Evolutionary conservation across 2,113 vertebrate species (phyloP).

Genomic region (Eptesicus fuscus): DNA sequence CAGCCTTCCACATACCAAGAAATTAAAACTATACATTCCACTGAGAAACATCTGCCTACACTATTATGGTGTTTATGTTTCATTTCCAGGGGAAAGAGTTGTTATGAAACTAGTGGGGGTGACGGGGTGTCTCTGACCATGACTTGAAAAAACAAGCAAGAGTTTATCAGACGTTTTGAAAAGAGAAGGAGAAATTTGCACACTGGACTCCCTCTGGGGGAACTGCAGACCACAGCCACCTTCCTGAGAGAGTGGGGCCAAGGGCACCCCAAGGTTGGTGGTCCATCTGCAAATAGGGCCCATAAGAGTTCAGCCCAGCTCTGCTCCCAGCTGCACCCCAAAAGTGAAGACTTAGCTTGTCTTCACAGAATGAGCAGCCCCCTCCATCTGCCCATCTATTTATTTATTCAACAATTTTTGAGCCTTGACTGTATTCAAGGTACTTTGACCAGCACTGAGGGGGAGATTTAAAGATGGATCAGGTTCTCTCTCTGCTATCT

Average conservation of each 20-base stretch:
- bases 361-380: neutral
- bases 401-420: neutral
- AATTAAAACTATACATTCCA: neutral
- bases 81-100: conserved; percentile 21
- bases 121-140: neutral
- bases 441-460: neutral
- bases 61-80: neutral
- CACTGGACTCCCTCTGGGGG: neutral
- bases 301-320: neutral
- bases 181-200: neutral
- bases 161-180: neutral
- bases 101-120: neutral
- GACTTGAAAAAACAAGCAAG: neutral
- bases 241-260: neutral
- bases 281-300: neutral
- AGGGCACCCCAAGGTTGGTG: neutral
- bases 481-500: neutral
- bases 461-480: neutral
- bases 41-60: conserved; percentile 33
- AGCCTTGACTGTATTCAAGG: neutral
- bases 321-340: neutral
- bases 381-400: neutral
- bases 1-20: neutral
- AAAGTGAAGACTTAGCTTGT: neutral
- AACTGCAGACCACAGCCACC: neutral